phyloP scores from a whole-genome alignment of 2,888 invertebrate genomes.

The Mystacides longicornis region DNA sequence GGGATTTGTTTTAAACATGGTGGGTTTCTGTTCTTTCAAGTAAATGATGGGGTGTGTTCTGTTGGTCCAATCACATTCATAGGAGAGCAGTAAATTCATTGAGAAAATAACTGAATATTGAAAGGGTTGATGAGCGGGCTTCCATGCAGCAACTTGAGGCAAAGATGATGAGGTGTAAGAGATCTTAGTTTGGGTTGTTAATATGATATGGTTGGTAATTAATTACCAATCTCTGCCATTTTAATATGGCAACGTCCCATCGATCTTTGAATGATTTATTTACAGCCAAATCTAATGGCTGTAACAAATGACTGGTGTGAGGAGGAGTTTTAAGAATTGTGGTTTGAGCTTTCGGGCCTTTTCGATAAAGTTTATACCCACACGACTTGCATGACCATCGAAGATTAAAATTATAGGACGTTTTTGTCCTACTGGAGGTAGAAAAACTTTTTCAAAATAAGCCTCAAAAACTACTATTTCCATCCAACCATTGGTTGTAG shows the following conservation, averaged over 20 bases:
- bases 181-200: too few relatives aligned
- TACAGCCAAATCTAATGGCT: constrained; percentile 10
- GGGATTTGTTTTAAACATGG: too few relatives aligned
- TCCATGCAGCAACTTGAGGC: too few relatives aligned
- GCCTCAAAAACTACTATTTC: constrained; percentile 20
- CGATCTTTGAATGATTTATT: constrained; percentile 9
- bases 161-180: too few relatives aligned
- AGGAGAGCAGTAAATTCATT: too few relatives aligned
- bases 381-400: constrained; percentile 8
- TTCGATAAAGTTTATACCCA: constrained; percentile 8
- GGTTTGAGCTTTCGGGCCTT: background rate
- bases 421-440: constrained; percentile 5
- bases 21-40: too few relatives aligned
- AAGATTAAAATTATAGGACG: constrained; percentile 29
- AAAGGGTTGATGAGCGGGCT: too few relatives aligned
- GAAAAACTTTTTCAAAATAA: constrained; percentile 6
- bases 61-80: too few relatives aligned
- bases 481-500: constrained; percentile 31
- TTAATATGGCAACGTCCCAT: constrained; percentile 1
- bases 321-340: constrained; percentile 10
- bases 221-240: constrained; percentile 6
- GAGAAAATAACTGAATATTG: too few relatives aligned
- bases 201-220: too few relatives aligned
- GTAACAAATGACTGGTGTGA: constrained; percentile 9
- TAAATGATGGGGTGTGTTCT: too few relatives aligned